Evolutionary conservation across 2,888 invertebrate species (phyloP), one percentile per base, ranked within the genome.

Genomic region (Creontiades dilutus): DNA sequence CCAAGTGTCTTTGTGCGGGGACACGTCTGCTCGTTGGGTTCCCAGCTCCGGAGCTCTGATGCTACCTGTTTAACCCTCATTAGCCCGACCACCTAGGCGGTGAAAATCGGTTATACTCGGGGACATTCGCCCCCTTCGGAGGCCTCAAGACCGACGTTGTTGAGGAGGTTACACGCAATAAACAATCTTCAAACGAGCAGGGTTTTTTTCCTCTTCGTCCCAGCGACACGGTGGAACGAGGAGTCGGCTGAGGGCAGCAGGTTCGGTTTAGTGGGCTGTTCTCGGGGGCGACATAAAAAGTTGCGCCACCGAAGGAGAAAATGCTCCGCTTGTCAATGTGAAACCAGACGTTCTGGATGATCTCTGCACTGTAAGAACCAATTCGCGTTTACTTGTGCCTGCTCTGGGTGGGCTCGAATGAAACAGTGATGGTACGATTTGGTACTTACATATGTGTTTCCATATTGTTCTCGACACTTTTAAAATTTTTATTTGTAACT

Each of bases 1-100:
- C 86, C 86, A 86, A 86, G 86, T 86, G 75, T 86, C 86, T 86
- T 86, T 86, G 86, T 86, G 86, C 61, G 86, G 76, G 61, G 86
- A 86, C 86, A 86, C 86, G 86, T 86, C 75, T 28, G n/a, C 46
- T 47, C 37, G 28, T n/a, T 47, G 12, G 78, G 78, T 78, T 78
- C 78, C 78, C 78, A 76, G 27, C 37, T 37, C 76, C 27, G 37
- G 23, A 46, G 37, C 47, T 78, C 78, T 78, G 78, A 78, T 78
- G 78, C 78, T 78, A 78, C 78, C 78, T 78, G 78, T 78, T 78
- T 78, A 78, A 78, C 78, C 78, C 78, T 78, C 78, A 78, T 78
- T 78, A 78, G 78, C 37, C 76, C 76, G 76, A 78, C 78, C 78
- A 78, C 78, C 78, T 46, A 78, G 78, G 46, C 78, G 47, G 78